A percentile compares a stretch with the other conserved stretches of the same genome.
Evolutionary conservation across 2,797 vertebrate species (phyloP).

Genomic region (Falco peregrinus): DNA sequence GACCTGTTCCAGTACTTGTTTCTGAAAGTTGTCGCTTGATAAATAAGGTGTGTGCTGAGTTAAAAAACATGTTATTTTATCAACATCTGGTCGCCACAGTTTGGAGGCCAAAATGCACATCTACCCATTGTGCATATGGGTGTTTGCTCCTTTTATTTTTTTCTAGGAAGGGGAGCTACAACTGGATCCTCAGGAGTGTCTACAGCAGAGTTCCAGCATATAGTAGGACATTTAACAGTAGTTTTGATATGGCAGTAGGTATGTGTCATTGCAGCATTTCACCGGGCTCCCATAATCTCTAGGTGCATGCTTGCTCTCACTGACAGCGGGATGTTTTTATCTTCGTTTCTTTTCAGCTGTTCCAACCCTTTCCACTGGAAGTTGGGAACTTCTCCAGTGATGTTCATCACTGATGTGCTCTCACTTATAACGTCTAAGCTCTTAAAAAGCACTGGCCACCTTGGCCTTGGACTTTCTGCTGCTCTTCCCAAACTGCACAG

Average conservation of each 20-base stretch:
- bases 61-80: neutral
- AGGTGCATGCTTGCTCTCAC: neutral
- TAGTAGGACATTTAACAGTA: neutral
- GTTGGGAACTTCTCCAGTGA: neutral
- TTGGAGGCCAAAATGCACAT: neutral
- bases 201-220: neutral
- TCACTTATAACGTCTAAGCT: neutral
- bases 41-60: slow-evolving; percentile 19
- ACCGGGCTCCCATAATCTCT: neutral
- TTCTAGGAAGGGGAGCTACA: neutral
- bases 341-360: neutral
- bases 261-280: neutral
- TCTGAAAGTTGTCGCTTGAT: slow-evolving; percentile 21
- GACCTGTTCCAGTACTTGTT: slow-evolving; percentile 27
- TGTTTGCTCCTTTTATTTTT: neutral
- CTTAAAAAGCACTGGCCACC: neutral
- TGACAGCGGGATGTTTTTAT: neutral
- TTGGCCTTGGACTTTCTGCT: neutral
- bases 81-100: neutral
- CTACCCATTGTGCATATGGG: neutral
- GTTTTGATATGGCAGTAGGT: neutral
- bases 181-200: neutral
- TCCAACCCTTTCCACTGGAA: neutral
- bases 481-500: neutral
- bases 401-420: neutral